Evolutionary conservation across 2,888 invertebrate species (phyloP).

Genomic region (Teinopalpus imperialis): DNA sequence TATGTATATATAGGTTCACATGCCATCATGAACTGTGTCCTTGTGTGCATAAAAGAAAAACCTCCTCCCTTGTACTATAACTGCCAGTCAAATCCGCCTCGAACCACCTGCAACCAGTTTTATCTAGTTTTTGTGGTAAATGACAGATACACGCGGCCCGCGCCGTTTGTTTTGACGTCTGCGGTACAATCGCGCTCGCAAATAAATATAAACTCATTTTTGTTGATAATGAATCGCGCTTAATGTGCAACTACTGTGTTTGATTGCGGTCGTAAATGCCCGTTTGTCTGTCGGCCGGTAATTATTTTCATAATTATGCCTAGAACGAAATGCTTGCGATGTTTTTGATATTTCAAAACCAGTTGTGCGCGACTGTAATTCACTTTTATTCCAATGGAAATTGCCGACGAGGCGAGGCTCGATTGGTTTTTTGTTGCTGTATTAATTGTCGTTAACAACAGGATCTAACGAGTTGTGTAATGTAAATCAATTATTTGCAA

Average conservation of each 20-base stretch:
- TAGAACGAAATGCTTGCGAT: slow-evolving; percentile 32
- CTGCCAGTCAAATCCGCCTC: slow-evolving; percentile 29
- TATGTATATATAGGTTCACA: no score
- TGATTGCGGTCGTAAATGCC: slow-evolving; percentile 68
- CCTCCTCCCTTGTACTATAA: no score
- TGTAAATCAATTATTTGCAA: slow-evolving; percentile 18
- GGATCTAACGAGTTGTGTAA: slow-evolving; percentile 7
- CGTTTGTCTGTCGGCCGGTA: slow-evolving; percentile 40
- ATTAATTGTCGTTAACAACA: slow-evolving; percentile 24
- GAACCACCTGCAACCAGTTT: slow-evolving; percentile 53
- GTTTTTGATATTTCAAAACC: slow-evolving; percentile 29
- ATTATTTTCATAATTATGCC: slow-evolving; percentile 43
- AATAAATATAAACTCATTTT: slow-evolving; percentile 78
- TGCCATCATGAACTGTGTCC: no score
- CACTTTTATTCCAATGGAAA: slow-evolving; percentile 26
- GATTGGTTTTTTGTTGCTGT: slow-evolving; percentile 24
- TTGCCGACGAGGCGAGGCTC: slow-evolving; percentile 2
- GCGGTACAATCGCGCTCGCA: slow-evolving; percentile 46
- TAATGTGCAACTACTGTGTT: slow-evolving; percentile 71
- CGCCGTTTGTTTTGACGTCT: slow-evolving; percentile 62
- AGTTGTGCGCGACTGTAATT: slow-evolving; percentile 24
- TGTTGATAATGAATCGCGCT: slow-evolving; percentile 77
- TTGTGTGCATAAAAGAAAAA: no score
- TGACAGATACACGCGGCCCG: slow-evolving; percentile 48
- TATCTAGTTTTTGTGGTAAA: slow-evolving; percentile 75